A percentile compares a stretch with the other conserved stretches of the same genome.
These are phyloP conservation scores for Apodemus agrarius DNA, from an alignment of 2,797 vertebrate genomes.

Conservation along the genomic window DNA sequence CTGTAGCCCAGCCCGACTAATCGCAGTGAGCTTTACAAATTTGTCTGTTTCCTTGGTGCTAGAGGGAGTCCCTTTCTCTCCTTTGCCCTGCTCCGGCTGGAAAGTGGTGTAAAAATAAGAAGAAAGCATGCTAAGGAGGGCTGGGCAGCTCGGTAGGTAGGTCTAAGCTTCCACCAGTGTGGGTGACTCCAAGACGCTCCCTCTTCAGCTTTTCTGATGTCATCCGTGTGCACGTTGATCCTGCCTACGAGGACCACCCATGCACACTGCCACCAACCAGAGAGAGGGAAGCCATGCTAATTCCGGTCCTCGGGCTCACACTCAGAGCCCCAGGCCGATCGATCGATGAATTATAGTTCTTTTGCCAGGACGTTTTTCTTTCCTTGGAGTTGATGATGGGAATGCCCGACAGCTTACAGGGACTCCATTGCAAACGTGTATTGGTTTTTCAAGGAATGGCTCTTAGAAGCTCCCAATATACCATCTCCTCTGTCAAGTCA, in stretches of 20 bases:
- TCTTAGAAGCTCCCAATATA: not conserved
- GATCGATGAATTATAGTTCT: not conserved
- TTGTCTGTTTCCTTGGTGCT: accelerated
- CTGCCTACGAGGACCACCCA: not conserved
- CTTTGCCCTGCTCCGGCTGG: not conserved
- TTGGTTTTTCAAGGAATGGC: not conserved
- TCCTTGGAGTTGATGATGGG: not conserved
- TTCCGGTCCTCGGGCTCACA: not conserved
- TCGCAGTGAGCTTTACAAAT: accelerated
- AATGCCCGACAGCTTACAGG: not conserved
- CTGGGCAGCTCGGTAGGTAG: not conserved
- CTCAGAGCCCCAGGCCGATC: not conserved
- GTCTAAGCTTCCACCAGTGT: not conserved
- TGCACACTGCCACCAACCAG: not conserved
- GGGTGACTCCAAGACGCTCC: not conserved
- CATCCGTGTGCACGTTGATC: not conserved
- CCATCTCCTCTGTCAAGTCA: not conserved
- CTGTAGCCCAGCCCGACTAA: accelerated
- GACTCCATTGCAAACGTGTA: not conserved
- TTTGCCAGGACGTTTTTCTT: not conserved
- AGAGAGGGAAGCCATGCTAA: not conserved
- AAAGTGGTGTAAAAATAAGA: not conserved
- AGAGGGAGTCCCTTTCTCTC: not conserved
- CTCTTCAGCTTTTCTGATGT: not conserved
- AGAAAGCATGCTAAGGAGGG: not conserved